Evolutionary conservation across 2,113 vertebrate species (phyloP).

Genomic region (Sylvietta virens): DNA sequence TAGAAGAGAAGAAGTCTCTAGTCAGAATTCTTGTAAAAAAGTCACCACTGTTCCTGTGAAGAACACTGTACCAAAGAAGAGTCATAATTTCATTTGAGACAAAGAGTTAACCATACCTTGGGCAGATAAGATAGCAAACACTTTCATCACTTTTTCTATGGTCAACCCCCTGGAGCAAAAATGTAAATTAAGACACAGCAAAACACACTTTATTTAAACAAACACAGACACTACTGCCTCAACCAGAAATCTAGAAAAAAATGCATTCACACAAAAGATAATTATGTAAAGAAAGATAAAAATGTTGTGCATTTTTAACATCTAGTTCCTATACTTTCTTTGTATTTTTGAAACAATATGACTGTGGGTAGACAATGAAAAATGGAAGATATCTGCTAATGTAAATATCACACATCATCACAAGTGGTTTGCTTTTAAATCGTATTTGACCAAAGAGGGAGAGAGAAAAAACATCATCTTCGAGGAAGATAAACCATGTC

Average conservation of each 20-base stretch:
- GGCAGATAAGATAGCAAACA: neutral
- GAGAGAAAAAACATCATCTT: neutral
- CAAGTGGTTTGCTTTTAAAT: neutral
- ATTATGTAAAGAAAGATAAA: neutral
- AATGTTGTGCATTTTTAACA: neutral
- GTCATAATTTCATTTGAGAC: neutral
- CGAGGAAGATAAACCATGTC: neutral
- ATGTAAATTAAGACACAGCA: neutral
- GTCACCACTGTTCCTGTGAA: neutral
- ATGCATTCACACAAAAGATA: neutral
- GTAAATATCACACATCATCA: neutral
- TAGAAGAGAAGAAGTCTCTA: neutral
- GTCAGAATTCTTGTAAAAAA: neutral
- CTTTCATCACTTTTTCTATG: neutral
- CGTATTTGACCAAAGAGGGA: neutral
- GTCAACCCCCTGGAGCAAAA: neutral
- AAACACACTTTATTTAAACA: neutral
- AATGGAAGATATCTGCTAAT: neutral
- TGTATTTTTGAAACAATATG: neutral
- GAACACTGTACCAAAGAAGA: neutral
- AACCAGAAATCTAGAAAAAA: neutral
- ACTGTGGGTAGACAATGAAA: neutral
- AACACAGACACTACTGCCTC: neutral
- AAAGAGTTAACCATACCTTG: neutral
- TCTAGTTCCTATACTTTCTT: neutral